Percentiles rank a stretch among this genome's conserved stretches.
Conservation (phyloP, 2,888 invertebrate species). For the Autographa gamma region DNA sequence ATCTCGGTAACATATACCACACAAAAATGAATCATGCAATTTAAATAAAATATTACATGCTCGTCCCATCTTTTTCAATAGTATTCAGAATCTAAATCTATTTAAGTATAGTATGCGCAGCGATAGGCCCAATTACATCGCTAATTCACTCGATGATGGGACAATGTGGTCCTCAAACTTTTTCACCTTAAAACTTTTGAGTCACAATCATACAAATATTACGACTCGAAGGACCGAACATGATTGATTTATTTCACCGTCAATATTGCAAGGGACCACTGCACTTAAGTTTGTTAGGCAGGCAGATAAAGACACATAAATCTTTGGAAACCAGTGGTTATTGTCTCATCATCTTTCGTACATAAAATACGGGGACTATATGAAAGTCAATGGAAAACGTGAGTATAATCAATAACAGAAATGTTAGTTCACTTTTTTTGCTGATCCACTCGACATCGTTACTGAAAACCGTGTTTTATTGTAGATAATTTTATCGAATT, state of each 20-base stretch:
- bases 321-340: slow-evolving; percentile 67
- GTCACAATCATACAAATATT: not conserved
- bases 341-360: slow-evolving; percentile 79
- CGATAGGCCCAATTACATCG: slow-evolving; percentile 53
- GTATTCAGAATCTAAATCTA: slow-evolving; percentile 23
- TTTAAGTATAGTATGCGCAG: slow-evolving; percentile 39
- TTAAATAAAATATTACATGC: slow-evolving; percentile 26
- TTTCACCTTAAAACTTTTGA: not conserved
- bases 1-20: too few species aligned
- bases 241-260: not conserved
- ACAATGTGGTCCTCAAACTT: slow-evolving; percentile 54
- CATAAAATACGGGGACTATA: slow-evolving; percentile 76
- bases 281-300: not conserved
- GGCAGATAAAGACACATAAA: not conserved
- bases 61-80: slow-evolving; percentile 47
- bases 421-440: slow-evolving; percentile 12
- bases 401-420: slow-evolving; percentile 74
- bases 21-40: slow-evolving; percentile 10
- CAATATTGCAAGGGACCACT: not conserved
- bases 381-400: slow-evolving; percentile 85
- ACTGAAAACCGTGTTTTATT: not conserved
- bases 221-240: not conserved
- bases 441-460: not conserved
- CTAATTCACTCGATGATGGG: slow-evolving; percentile 54
- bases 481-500: too few species aligned